phyloP scores from a whole-genome alignment of 2,113 vertebrate genomes.

The Patagioenas fasciata region DNA sequence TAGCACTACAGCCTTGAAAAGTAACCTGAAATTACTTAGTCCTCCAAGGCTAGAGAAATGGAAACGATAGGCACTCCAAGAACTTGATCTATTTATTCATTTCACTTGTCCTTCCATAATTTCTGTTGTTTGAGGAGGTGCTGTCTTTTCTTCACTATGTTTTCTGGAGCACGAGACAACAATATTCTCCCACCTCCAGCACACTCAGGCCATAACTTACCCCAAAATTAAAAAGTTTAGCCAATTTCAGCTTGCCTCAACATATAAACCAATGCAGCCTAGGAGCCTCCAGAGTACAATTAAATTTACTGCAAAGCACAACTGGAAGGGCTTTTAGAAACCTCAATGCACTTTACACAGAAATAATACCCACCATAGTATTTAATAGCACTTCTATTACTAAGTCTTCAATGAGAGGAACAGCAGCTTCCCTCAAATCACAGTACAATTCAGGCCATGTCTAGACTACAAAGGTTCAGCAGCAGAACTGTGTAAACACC shows the following conservation, averaged over 20 bases:
- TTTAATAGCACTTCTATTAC: not conserved
- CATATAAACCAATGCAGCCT: not conserved
- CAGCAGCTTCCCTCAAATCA: not conserved
- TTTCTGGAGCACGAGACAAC: not conserved
- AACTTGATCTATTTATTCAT: not conserved
- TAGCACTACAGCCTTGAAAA: not conserved
- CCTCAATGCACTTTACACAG: not conserved
- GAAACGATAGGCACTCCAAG: not conserved
- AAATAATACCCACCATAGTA: not conserved
- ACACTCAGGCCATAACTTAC: not conserved
- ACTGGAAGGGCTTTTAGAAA: not conserved
- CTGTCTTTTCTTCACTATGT: not conserved
- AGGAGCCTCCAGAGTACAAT: slow-evolving; percentile 10
- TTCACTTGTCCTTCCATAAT: not conserved
- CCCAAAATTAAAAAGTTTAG: not conserved
- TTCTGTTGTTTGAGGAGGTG: not conserved
- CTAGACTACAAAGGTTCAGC: not conserved
- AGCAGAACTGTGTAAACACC: not conserved
- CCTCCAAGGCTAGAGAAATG: not conserved
- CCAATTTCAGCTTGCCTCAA: not conserved
- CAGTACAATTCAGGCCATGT: not conserved
- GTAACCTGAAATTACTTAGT: not conserved
- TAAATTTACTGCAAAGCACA: not conserved
- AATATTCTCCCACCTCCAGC: not conserved
- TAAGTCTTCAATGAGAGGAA: not conserved